Evolutionary conservation across 2,888 invertebrate species (phyloP), one percentile per base, ranked within the genome.

Genomic region (Flabesymbios commensalis): DNA sequence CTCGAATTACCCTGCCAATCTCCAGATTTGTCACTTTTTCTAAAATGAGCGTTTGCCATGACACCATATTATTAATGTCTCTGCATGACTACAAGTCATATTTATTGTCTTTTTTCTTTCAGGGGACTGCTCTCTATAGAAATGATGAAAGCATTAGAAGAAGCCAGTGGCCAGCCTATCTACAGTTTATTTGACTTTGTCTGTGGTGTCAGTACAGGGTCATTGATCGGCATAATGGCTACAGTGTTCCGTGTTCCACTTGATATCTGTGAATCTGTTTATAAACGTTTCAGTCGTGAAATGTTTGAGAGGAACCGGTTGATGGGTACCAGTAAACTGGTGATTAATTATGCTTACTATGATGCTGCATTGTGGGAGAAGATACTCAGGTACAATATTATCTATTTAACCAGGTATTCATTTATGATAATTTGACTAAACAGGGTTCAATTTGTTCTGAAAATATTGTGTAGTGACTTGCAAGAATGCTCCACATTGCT

Each of bases 341-440:
- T 93, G n/a, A 90, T 90, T 88, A 88, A 88, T 61, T 93, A 94
- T 78, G 89, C 93, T 0, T 94, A 93, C 83, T 94, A 95, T 82
- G 91, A 94, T 78, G 92, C 93, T 0, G 86, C 86, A 0, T 85
- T 89, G 17, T 94, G 93, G 92, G 92, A 93, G 80, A 84, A 87
- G 63, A 84, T 93, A 76, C 83, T 94, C 48, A 87, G 88, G 78
- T 83, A 74, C n/a, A n/a, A n/a, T n/a, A n/a, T n/a, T n/a, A n/a
- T n/a, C n/a, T n/a, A n/a, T n/a, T n/a, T n/a, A n/a, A n/a, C n/a
- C n/a, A n/a, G n/a, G n/a, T n/a, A n/a, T n/a, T n/a, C n/a, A n/a
- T n/a, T n/a, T n/a, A n/a, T n/a, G n/a, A n/a, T n/a, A n/a, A n/a
- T n/a, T n/a, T n/a, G n/a, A n/a, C n/a, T n/a, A n/a, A n/a, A n/a